Evolutionary conservation across 2,797 vertebrate genomes (phyloP).

Genomic region (Leptatherina wallacei): DNA sequence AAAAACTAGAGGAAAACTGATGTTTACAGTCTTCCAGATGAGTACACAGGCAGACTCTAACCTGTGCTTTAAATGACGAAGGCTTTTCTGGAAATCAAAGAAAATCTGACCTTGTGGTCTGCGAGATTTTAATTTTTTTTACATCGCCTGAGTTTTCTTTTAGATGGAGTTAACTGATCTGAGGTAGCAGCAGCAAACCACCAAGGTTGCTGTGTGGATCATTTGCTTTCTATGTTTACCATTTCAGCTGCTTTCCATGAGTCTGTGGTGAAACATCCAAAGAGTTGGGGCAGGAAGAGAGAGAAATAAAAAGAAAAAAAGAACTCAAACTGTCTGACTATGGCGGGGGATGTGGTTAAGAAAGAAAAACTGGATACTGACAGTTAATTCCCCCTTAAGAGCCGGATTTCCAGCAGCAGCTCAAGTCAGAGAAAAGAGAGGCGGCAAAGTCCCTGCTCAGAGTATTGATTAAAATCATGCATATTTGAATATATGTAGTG

Average conservation of each 20-base stretch:
- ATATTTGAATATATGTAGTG: neutral
- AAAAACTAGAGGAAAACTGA: neutral
- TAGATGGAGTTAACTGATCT: constrained; percentile 54
- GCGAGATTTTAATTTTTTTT: constrained; percentile 18
- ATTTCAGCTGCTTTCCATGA: constrained; percentile 21
- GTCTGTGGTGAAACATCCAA: constrained; percentile 22
- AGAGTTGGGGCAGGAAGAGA: constrained; percentile 30
- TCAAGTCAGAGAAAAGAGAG: constrained; percentile 28
- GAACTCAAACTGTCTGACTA: constrained; percentile 20
- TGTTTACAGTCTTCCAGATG: neutral
- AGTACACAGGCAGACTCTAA: constrained; percentile 13
- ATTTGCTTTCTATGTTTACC: constrained; percentile 47
- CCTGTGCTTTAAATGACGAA: constrained; percentile 36
- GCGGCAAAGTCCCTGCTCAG: neutral
- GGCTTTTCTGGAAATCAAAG: constrained; percentile 48
- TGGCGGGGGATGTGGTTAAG: neutral
- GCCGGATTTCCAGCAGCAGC: constrained; percentile 6
- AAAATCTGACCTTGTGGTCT: constrained; percentile 55
- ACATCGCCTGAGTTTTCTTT: constrained; percentile 35
- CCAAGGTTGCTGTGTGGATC: constrained; percentile 43
- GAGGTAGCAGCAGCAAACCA: constrained; percentile 42
- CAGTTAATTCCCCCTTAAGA: constrained; percentile 12
- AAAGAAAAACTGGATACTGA: neutral
- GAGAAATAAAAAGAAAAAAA: neutral
- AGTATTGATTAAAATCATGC: constrained; percentile 14